Evolutionary conservation across 2,888 invertebrate species (phyloP), one percentile per base, ranked within the genome.

Genomic region (Tetheella fluctuosa): DNA sequence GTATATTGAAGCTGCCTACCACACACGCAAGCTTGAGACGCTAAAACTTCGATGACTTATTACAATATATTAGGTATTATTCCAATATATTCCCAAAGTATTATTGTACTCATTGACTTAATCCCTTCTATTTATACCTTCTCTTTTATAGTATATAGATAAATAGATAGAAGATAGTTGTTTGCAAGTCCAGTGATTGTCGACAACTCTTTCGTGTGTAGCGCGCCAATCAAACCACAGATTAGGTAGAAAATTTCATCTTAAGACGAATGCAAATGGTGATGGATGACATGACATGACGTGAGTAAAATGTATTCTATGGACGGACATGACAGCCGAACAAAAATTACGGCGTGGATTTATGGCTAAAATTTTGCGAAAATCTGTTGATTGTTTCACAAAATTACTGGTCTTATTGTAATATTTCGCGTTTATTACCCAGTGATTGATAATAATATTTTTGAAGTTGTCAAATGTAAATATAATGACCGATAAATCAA

Each of bases 311-410:
- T n/a, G n/a, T n/a, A n/a, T n/a, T n/a, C n/a, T n/a, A n/a, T n/a
- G n/a, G n/a, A n/a, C n/a, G n/a, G n/a, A n/a, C n/a, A n/a, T 63
- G 55, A 61, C 53, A 59, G 89, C 80, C 73, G 79, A 85, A 85
- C 82, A 84, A 89, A 89, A 90, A 85, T 85, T 91, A 87, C 90
- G 89, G 91, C 91, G 91, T 92, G 91, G 90, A 91, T 88, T 86
- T 88, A 85, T 86, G 85, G 86, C 81, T 85, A 85, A 82, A 83
- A 81, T 83, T 63, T 84, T 79, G 77, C 75, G 71, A 80, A 80
- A 85, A 80, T 80, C 79, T 83, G 81, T 84, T 84, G 79, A 80
- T 80, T 81, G 75, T 73, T 77, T 73, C 70, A 69, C 61, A 59
- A 79, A 77, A 71, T 68, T 67, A 68, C 59, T 73, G 72, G 71